Evolutionary conservation across 2,888 invertebrate genomes (phyloP), one percentile per base, ranked within the genome.

Genomic region (Liopterus haemorrhoidalis): DNA sequence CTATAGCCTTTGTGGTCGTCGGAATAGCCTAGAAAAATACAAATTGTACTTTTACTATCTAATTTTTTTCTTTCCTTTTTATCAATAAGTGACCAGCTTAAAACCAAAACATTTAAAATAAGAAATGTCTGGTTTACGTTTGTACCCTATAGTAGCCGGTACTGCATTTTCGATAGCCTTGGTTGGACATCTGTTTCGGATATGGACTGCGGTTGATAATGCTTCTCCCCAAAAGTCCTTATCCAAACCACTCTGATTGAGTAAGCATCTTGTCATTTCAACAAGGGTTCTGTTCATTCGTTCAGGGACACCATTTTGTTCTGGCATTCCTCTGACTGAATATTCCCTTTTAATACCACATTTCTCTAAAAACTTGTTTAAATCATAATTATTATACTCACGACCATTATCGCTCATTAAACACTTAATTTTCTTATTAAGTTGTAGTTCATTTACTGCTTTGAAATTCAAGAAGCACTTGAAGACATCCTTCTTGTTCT

Each of bases 341-440:
- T 3, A 21, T 21, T 36, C 21, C 6, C 36, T 36, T 20, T 36
- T 36, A 11, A 36, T 36, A 21, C 36, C 36, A 36, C 22, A 14
- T 21, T 36, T 14, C n/a, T 36, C 22, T 21, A 36, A 21, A 36
- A 22, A 36, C n/a, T 36, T 36, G 11, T 36, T 21, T 5, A 36
- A 36, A 9, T 21, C 5, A 21, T 21, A 14, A 36, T 36, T 36
- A 22, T 22, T 12, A 36, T 21, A 36, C 22, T 36, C 22, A 11
- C n/a, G 22, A 11, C 36, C 36, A 2, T 36, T 36, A 12, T 36
- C 36, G 14, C 21, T 21, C 14, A 20, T 18, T 3, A 36, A 36
- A 21, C 36, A 21, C 22, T 36, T 36, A 12, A 36, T 36, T 36
- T 36, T 27, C 14, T 14, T 36, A 21, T n/a, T 21, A 19, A 36